phyloP scores from a whole-genome alignment of 30 jellyfish, hydroid and myxozoan genomes.

The Mastigias papua region DNA sequence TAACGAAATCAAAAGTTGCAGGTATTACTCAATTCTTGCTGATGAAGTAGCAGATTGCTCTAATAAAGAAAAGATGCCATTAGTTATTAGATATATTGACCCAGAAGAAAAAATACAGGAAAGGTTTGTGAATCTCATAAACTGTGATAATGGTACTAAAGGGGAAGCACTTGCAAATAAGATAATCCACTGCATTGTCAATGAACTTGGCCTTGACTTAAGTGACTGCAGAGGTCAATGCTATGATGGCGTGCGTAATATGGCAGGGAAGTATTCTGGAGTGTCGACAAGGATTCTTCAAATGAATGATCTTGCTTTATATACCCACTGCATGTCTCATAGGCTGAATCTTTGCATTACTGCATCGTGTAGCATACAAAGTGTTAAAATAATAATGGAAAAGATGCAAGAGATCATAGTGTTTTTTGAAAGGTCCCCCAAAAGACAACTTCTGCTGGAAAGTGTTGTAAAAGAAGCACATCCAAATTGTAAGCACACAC shows the following conservation, averaged over 20 bases:
- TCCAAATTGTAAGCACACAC: constrained; percentile 10
- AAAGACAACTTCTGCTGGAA: constrained; percentile 12
- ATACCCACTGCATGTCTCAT: constrained; percentile 38
- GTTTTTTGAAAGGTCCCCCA: not conserved
- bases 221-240: constrained; percentile 26
- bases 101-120: not conserved
- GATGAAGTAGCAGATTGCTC: constrained; percentile 11
- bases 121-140: constrained; percentile 6
- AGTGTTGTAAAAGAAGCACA: not conserved
- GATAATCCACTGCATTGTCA: not conserved
- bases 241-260: constrained; percentile 42
- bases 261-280: constrained; percentile 46
- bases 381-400: not conserved
- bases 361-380: constrained; percentile 3
- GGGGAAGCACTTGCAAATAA: constrained; percentile 28
- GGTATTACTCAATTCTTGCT: not conserved
- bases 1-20: not conserved
- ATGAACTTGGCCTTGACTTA: constrained; percentile 8
- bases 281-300: constrained; percentile 13
- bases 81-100: constrained; percentile 37
- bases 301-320: constrained; percentile 24
- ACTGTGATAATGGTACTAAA: constrained; percentile 19
- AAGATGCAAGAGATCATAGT: not conserved
- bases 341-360: constrained; percentile 4
- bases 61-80: constrained; percentile 47